phyloP scores from a whole-genome alignment of 2,888 invertebrate genomes.

The Icerya purchasi region DNA sequence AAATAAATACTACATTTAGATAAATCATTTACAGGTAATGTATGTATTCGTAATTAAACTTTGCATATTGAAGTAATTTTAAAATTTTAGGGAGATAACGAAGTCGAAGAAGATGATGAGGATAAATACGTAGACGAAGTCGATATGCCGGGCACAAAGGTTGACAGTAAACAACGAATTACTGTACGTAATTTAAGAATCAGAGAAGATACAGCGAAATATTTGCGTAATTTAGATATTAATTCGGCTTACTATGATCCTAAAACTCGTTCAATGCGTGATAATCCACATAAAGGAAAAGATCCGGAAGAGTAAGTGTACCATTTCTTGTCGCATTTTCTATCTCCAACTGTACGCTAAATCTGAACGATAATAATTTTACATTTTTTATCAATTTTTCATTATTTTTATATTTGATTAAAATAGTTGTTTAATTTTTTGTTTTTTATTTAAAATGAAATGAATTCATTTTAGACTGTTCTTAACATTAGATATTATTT shows the following conservation, averaged over 20 bases:
- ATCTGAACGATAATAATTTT: background rate
- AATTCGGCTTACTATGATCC: slow-evolving; percentile 98
- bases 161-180: slow-evolving; percentile 96
- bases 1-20: no score
- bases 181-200: slow-evolving; percentile 95
- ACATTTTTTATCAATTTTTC: background rate
- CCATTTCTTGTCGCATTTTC: no score
- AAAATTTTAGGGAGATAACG: slow-evolving; percentile 33
- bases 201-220: slow-evolving; percentile 97
- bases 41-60: no score
- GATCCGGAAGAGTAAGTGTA: slow-evolving; percentile 37
- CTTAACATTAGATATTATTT: no score
- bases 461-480: no score
- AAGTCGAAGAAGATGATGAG: slow-evolving; percentile 53
- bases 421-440: no score
- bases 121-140: slow-evolving; percentile 83
- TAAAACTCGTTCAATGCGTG: slow-evolving; percentile 95
- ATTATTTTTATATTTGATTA: background rate
- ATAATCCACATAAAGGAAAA: slow-evolving; percentile 58
- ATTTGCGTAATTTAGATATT: slow-evolving; percentile 83
- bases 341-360: no score
- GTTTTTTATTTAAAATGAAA: no score
- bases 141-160: slow-evolving; percentile 98
- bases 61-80: no score
- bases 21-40: no score